phyloP scores from a whole-genome alignment of 37 sponge, comb jelly and placozoan genomes.

The Eunapius fragilis region DNA sequence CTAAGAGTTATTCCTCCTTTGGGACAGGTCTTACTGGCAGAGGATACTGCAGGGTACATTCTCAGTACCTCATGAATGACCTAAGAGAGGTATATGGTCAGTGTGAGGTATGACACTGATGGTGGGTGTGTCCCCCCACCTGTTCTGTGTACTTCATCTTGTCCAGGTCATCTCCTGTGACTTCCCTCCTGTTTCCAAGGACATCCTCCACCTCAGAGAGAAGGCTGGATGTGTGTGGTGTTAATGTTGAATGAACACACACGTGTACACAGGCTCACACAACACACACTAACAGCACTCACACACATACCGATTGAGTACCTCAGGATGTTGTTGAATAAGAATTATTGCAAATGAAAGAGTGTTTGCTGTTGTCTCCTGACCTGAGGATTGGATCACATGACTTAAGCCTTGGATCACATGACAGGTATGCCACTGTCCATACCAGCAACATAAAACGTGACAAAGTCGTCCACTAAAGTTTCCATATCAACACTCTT shows the following conservation, averaged over 20 bases:
- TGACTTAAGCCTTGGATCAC: background rate
- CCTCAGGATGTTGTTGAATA: slow-evolving; percentile 1
- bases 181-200: background rate
- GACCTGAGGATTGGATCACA: background rate
- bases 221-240: background rate
- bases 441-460: slow-evolving; percentile 27
- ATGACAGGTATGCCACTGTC: background rate
- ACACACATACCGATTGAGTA: background rate
- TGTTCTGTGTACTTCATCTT: slow-evolving; percentile 10
- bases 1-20: slow-evolving; percentile 1
- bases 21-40: background rate
- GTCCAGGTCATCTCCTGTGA: background rate
- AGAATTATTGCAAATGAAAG: slow-evolving; percentile 5
- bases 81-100: background rate
- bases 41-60: background rate
- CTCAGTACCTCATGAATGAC: background rate
- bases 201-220: slow-evolving; percentile 5
- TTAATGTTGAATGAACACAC: background rate
- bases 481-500: slow-evolving; percentile 1
- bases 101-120: background rate
- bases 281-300: background rate
- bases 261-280: background rate
- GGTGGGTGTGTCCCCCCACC: background rate
- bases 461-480: slow-evolving; percentile 21
- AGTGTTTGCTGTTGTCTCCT: background rate